phyloP scores from a whole-genome alignment of 2,888 invertebrate genomes.

The Xestia sexstrigata region DNA sequence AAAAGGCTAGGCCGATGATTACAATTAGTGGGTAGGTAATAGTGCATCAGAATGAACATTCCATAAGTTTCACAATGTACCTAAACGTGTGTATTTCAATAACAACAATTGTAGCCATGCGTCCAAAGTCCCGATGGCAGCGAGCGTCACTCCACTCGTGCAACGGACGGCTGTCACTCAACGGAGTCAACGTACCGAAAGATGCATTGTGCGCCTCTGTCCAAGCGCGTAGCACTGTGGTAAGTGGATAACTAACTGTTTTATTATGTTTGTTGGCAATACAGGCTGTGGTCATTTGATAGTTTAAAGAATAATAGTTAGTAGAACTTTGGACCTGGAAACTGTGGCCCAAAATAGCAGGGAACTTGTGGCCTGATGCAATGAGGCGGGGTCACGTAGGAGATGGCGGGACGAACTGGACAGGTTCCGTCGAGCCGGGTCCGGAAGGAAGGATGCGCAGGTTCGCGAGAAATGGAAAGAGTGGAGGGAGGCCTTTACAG shows the following conservation, averaged over 20 bases:
- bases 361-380: no score
- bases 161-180: slow-evolving; percentile 70
- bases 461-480: no score
- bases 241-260: slow-evolving; percentile 62
- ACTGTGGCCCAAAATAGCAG: no score
- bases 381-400: no score
- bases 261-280: slow-evolving; percentile 8
- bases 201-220: slow-evolving; percentile 82
- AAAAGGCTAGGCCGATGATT: background rate
- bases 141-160: slow-evolving; percentile 78
- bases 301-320: background rate
- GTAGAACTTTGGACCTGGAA: background rate
- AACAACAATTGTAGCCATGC: slow-evolving; percentile 44
- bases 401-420: no score
- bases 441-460: no score
- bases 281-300: background rate
- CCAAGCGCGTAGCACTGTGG: slow-evolving; percentile 76
- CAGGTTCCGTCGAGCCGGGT: no score
- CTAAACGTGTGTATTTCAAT: slow-evolving; percentile 9
- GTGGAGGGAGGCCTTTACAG: no score
- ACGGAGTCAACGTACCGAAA: slow-evolving; percentile 69
- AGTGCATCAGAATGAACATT: background rate
- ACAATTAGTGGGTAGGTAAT: background rate
- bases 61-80: background rate
- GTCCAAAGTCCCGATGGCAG: slow-evolving; percentile 76